phyloP scores from a whole-genome alignment of 2,888 invertebrate species.

The Heliconius sara region DNA sequence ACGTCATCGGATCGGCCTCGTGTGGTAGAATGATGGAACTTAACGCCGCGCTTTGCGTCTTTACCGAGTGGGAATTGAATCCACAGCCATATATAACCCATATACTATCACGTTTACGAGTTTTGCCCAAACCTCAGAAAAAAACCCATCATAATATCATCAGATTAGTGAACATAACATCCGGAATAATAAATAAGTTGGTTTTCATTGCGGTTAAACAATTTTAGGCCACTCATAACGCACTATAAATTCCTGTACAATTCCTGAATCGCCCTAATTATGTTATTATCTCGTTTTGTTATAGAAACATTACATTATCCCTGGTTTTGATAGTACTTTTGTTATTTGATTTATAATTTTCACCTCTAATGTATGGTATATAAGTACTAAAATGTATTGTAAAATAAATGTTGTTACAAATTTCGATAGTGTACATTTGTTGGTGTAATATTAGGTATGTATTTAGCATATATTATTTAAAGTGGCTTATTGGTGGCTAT shows the following conservation, averaged over 20 bases:
- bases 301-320: constrained; percentile 38
- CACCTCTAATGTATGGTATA: not conserved
- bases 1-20: no score
- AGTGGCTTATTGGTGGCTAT: constrained; percentile 45
- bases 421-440: constrained; percentile 35
- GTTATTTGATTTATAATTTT: constrained; percentile 5
- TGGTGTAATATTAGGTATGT: constrained; percentile 36
- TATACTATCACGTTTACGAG: no score
- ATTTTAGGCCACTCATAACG: constrained; percentile 44
- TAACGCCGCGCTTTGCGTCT: no score
- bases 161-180: constrained; percentile 14
- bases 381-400: constrained; percentile 1
- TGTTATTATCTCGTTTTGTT: constrained; percentile 49
- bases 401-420: constrained; percentile 19
- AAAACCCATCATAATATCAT: not conserved
- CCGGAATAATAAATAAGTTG: constrained; percentile 44
- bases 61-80: no score
- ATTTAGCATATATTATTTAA: constrained; percentile 46
- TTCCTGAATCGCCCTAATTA: constrained; percentile 45
- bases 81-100: no score
- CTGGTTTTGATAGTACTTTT: not conserved
- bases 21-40: no score
- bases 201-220: constrained; percentile 44
- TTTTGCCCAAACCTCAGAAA: not conserved
- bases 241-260: constrained; percentile 40